Conservation (phyloP, 2,113 vertebrate genomes). For the Carassius carassius region DNA sequence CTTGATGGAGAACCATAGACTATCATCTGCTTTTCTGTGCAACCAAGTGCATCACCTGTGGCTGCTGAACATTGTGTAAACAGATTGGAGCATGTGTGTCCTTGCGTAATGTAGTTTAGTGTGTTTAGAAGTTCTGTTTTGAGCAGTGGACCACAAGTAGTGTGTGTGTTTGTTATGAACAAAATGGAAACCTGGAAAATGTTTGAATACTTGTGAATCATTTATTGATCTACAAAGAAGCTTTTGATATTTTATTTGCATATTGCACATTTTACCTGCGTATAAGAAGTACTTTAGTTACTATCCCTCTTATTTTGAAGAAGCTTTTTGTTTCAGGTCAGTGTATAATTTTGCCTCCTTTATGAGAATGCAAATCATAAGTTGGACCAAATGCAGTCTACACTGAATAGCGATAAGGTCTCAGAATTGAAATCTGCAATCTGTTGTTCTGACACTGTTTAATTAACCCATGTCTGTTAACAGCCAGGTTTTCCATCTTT, state of each 20-base stretch:
- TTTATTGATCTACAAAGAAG: too few species aligned
- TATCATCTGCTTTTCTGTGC: slow-evolving; percentile 22
- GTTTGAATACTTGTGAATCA: too few species aligned
- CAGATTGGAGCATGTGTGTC: slow-evolving; percentile 25
- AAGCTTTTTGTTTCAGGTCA: background rate
- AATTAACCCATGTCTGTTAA: background rate
- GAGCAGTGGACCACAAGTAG: too few species aligned
- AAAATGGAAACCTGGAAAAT: too few species aligned
- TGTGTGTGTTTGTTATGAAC: too few species aligned
- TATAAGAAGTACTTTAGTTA: too few species aligned
- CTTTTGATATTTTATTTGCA: too few species aligned
- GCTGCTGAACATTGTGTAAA: slow-evolving; percentile 10
- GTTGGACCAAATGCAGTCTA: slow-evolving; percentile 21
- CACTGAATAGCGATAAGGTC: background rate
- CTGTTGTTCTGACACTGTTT: background rate
- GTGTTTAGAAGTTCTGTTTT: too few species aligned
- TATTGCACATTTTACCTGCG: too few species aligned
- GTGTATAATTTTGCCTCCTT: background rate
- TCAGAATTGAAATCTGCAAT: background rate
- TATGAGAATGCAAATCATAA: slow-evolving; percentile 7
- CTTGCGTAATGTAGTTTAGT: background rate
- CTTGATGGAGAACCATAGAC: slow-evolving; percentile 55
- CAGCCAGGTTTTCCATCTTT: slow-evolving; percentile 23
- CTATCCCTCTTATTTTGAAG: too few species aligned
- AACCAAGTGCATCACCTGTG: slow-evolving; percentile 25